Conservation (phyloP, 2,888 invertebrate species). For the Xestoiulus laeticollis region DNA sequence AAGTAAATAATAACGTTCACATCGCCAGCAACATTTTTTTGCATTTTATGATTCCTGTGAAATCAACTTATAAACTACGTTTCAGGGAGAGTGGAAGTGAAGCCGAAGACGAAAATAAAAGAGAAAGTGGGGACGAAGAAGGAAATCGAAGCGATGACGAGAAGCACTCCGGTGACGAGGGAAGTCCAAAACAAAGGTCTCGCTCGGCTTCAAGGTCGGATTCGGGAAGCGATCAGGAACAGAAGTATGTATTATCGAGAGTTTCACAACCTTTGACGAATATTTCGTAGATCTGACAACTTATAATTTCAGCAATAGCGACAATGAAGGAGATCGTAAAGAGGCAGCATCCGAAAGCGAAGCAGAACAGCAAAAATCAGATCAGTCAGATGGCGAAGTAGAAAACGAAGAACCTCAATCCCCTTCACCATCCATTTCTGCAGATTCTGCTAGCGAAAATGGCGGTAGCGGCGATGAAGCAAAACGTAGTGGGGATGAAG, state of each 20-base stretch:
- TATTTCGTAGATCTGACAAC: not conserved
- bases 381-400: conserved; percentile 46
- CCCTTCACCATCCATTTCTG: conserved; percentile 23
- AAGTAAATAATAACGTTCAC: conserved; percentile 45
- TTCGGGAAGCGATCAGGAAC: conserved; percentile 51
- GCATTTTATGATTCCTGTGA: no score
- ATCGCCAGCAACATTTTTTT: no score
- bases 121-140: conserved; percentile 59
- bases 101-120: no score
- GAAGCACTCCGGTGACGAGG: conserved; percentile 21
- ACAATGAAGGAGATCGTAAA: conserved; percentile 1
- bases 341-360: not conserved
- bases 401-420: conserved; percentile 43
- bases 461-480: conserved; percentile 41
- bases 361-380: conserved; percentile 3
- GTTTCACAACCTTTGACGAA: not conserved
- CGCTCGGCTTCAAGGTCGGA: conserved; percentile 47
- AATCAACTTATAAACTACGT: not conserved
- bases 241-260: conserved; percentile 43
- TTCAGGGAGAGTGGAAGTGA: not conserved
- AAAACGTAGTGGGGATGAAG: conserved; percentile 4
- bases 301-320: not conserved
- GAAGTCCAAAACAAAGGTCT: conserved; percentile 44
- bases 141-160: conserved; percentile 53
- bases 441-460: conserved; percentile 46